Percentiles rank a stretch among this genome's conserved stretches.
phyloP scores from a whole-genome alignment of 2,888 invertebrate species.

The Gortyna flavago region DNA sequence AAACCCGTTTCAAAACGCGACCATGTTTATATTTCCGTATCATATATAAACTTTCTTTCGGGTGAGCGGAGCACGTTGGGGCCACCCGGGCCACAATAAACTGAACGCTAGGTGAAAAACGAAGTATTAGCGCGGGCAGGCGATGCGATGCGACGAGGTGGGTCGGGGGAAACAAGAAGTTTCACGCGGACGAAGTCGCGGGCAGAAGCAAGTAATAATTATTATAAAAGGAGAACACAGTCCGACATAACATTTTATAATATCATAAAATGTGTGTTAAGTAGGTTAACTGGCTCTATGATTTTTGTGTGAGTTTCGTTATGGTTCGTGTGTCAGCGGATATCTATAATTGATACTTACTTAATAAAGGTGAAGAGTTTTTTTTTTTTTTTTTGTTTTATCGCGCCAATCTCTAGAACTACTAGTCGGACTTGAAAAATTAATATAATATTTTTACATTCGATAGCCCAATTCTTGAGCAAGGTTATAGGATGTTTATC shows the following conservation, averaged over 20 bases:
- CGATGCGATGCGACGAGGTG: too few species aligned
- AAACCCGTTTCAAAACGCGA: conserved; percentile 27
- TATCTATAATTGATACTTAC: neutral
- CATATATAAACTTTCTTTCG: conserved; percentile 20
- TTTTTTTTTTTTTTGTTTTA: too few species aligned
- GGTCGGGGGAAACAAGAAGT: too few species aligned
- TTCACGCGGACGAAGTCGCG: neutral
- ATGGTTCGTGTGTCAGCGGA: conserved; percentile 55
- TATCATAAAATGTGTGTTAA: conserved; percentile 66
- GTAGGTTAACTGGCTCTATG: conserved; percentile 72
- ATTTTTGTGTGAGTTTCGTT: conserved; percentile 57
- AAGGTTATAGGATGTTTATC: too few species aligned
- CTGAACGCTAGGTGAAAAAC: neutral
- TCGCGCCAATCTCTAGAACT: too few species aligned
- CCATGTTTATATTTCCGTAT: conserved; percentile 19
- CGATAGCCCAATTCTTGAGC: too few species aligned
- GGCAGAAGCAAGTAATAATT: neutral
- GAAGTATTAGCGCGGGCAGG: too few species aligned
- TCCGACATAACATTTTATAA: conserved; percentile 65
- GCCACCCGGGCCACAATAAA: conserved; percentile 18
- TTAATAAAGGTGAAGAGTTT: too few species aligned
- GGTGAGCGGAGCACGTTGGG: neutral
- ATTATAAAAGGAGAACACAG: conserved; percentile 44
- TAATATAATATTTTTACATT: too few species aligned
- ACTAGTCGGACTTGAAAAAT: too few species aligned